A percentile compares a stretch with the other conserved stretches of the same genome.
Conservation (phyloP, 2,113 vertebrate species). For the Sceloporus undulatus region DNA sequence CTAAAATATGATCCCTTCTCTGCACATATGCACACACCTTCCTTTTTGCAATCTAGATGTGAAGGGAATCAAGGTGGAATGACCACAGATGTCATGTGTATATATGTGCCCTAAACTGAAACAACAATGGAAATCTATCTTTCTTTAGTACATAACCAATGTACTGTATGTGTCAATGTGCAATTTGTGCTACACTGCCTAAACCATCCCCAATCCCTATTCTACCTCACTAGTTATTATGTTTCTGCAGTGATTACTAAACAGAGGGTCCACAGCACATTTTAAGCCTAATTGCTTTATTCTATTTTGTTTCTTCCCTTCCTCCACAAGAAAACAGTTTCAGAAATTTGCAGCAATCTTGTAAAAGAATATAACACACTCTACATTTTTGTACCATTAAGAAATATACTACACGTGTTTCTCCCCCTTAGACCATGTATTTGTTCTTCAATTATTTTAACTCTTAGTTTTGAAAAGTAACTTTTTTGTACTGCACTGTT, state of each 20-base stretch:
- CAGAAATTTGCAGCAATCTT: too few species aligned
- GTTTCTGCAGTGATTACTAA: neutral
- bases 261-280: neutral
- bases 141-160: neutral
- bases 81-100: neutral
- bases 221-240: neutral
- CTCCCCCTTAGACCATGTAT: neutral
- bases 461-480: neutral
- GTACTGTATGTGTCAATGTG: neutral
- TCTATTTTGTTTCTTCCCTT: neutral
- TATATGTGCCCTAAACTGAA: neutral
- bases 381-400: neutral
- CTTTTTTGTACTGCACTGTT: fast-evolving
- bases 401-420: neutral
- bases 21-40: neutral
- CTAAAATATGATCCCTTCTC: neutral
- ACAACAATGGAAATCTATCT: neutral
- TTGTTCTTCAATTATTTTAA: neutral
- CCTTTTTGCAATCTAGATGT: neutral
- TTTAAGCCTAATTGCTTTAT: neutral
- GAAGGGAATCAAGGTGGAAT: neutral
- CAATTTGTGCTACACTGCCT: neutral
- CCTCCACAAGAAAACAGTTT: fast-evolving
- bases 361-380: too few species aligned
- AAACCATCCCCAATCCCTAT: neutral